Base-by-base conservation (phyloP, 2,888 invertebrate species). In the Sinotaia quadrata region DNA sequence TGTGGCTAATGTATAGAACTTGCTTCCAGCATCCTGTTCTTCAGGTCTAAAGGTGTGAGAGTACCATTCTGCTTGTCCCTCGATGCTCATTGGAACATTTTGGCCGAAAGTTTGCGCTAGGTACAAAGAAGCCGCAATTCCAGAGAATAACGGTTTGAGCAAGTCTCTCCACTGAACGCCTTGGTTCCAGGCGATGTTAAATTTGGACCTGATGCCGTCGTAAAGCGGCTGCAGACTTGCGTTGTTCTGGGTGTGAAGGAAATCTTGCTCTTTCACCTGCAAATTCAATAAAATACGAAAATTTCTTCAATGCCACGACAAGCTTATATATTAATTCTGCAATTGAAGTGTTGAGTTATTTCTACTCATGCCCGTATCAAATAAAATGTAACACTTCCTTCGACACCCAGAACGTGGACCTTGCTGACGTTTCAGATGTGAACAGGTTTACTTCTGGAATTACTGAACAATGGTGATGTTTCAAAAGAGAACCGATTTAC, bases 141-240 rank as follows among this genome's bases (percentile, higher is more conserved):
- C 82, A 0, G 83, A 83, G 71, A 80, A 81, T 29, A 83, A 44
- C 1, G 83, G 83, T 49, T 77, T 81, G 10, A 77, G 63, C 1
- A 81, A 70, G 31, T 81, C 79, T 0, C n/a, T n/a, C 80, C 79
- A 81, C 0, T 72, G 52, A 18, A 72, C 67, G 10, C 62, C n/a
- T n/a, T n/a, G n/a, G 31, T 41, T 52, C 83, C 83, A 83, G 68
- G 79, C 68, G n/a, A 81, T 79, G 27, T 77, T 75, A 27, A 79
- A 75, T 21, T 68, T 49, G 27, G 68, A 49, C 7, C 56, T 54
- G 21, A 83, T 80, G 33, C 54, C 41, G 0, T 33, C 21, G 56
- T 67, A 71, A 33, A 52, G 33, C 0, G 34, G 69, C 51, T 4
- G n/a, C 27, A 68, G 57, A 15, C 4, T 75, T 31, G 37, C 51